Base-by-base conservation (phyloP, 2,113 vertebrate species). In the Cygnus atratus region DNA sequence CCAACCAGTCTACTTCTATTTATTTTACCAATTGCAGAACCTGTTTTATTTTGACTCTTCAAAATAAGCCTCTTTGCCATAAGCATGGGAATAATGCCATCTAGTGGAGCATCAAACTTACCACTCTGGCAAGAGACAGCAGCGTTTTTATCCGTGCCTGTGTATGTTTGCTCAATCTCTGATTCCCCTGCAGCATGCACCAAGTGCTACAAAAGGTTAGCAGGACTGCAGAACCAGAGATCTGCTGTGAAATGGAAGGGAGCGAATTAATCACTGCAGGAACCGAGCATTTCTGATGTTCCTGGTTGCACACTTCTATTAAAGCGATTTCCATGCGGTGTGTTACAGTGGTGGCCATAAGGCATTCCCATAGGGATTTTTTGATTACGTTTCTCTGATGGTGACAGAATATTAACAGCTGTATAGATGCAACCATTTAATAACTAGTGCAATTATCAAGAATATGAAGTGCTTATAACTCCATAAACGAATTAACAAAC, bases 81-180 rank as follows among this genome's bases (percentile, higher is more conserved):
- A 57, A 63, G 59, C 63, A 85, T 26, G 89, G 63, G 31, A 62
- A 90, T 10, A 66, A 74, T 88, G 95, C 94, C 95, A 96, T 37
- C 96, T 91, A 93, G 90, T 31, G 91, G 96, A 72, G 61, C 7
- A 2, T 18, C 44, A 9, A 1, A 33, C 21, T 20, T 14, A 43
- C 75, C 71, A 22, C 21, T 1, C 48, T 9, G 24, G 71, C 50
- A 61, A 17, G 35, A 48, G 73, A 9, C 0, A 0, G 1, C 70
- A 3, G 78, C 48, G 4, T 22, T 89, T 90, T n/a, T 3, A 57
- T 6, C 67, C 6, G 0, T 9, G 22, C 59, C 20, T 12, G 61
- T 6, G 43, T 24, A 7, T 1, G 11, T 57, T 52, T 78, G 87
- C 77, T 93, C 87, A 19, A 7, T 22, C 79, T 43, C 79, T 3